Percentiles rank a stretch among this genome's conserved stretches.
phyloP scores from a whole-genome alignment of 1,140 invertebrate species.

The Drosophila teissieri region DNA sequence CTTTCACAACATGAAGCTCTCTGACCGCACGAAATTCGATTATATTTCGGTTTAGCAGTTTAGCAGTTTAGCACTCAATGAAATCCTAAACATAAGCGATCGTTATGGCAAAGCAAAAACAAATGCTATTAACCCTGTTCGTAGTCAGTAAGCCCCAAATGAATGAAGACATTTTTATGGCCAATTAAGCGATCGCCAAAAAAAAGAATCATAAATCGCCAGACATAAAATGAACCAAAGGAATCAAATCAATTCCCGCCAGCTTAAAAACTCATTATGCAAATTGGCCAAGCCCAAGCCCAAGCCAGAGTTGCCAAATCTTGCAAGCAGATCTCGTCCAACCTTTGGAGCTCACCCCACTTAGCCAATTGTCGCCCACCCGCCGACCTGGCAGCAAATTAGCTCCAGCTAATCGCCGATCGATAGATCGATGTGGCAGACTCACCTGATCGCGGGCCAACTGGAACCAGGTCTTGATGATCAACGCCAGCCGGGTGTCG shows the following conservation, averaged over 20 bases:
- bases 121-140: slow-evolving; percentile 28
- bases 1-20: slow-evolving; percentile 47
- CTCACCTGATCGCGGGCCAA: slow-evolving; percentile 94
- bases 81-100: slow-evolving; percentile 42
- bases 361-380: slow-evolving; percentile 72
- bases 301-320: slow-evolving; percentile 27
- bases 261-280: slow-evolving; percentile 82
- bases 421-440: slow-evolving; percentile 27
- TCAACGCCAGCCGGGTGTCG: slow-evolving; percentile 91
- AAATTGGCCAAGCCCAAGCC: slow-evolving; percentile 55
- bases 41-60: slow-evolving; percentile 16
- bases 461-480: slow-evolving; percentile 97
- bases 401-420: slow-evolving; percentile 51
- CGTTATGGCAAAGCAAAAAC: slow-evolving; percentile 8
- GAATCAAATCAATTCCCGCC: slow-evolving; percentile 66
- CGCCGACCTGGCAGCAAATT: slow-evolving; percentile 53
- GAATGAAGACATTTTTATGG: slow-evolving; percentile 80
- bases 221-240: slow-evolving; percentile 26
- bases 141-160: slow-evolving; percentile 39
- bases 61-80: slow-evolving; percentile 37
- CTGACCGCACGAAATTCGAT: slow-evolving; percentile 27
- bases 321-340: slow-evolving; percentile 39
- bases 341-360: slow-evolving; percentile 56
- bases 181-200: slow-evolving; percentile 67
- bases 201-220: slow-evolving; percentile 69